Percentiles rank a stretch among this genome's conserved stretches.
phyloP scores from a whole-genome alignment of 2,888 invertebrate species.

The Lomographa bimaculata region DNA sequence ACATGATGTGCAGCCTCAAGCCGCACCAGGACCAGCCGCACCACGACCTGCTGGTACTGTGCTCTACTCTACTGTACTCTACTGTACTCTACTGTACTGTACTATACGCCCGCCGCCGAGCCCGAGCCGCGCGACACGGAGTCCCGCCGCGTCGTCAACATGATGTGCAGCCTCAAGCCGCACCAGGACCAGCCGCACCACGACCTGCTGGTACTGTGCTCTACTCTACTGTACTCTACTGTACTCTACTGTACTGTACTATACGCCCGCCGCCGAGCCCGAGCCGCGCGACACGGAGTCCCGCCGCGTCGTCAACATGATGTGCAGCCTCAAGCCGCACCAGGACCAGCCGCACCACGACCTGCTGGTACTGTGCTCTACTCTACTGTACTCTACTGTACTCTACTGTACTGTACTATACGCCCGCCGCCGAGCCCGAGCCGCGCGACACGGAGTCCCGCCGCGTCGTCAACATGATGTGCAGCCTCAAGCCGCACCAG shows the following conservation, averaged over 20 bases:
- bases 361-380: slow-evolving; percentile 84
- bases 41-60: slow-evolving; percentile 85
- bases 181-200: slow-evolving; percentile 75
- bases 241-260: too few species aligned
- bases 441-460: slow-evolving; percentile 95
- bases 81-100: too few species aligned
- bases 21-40: slow-evolving; percentile 82
- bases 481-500: slow-evolving; percentile 91
- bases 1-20: slow-evolving; percentile 97
- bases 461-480: slow-evolving; percentile 97
- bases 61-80: too few species aligned
- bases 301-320: slow-evolving; percentile 96
- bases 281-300: slow-evolving; percentile 94
- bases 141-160: slow-evolving; percentile 94
- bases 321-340: slow-evolving; percentile 93
- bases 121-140: slow-evolving; percentile 92
- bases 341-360: slow-evolving; percentile 83
- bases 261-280: slow-evolving; percentile 25
- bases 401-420: too few species aligned
- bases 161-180: slow-evolving; percentile 97
- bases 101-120: slow-evolving; percentile 22
- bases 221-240: too few species aligned
- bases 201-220: slow-evolving; percentile 85
- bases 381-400: too few species aligned
- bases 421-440: slow-evolving; percentile 44